These are phyloP conservation scores for Caenorhabditis uteleia DNA, from an alignment of 2,888 invertebrate genomes.

Conservation along the genomic window DNA sequence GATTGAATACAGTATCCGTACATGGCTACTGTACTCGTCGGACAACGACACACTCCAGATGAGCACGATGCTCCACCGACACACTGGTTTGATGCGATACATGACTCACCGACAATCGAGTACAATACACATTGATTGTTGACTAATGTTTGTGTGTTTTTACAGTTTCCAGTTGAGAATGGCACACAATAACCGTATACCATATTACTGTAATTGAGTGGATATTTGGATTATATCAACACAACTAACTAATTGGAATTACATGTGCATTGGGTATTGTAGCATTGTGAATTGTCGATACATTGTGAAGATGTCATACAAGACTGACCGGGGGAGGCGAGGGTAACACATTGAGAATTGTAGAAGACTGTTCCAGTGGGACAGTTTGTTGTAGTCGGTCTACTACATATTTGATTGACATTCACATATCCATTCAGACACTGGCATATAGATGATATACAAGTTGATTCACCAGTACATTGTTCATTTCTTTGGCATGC, in stretches of 20 bases:
- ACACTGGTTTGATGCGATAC: constrained; percentile 38
- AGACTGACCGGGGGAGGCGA: constrained; percentile 35
- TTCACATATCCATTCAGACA: constrained; percentile 27
- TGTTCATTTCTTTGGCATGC: constrained; percentile 49
- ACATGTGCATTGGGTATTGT: constrained; percentile 30
- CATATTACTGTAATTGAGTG: constrained; percentile 23
- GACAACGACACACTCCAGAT: constrained; percentile 27
- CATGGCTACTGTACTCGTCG: constrained; percentile 26
- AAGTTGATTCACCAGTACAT: constrained; percentile 42
- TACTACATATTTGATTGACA: constrained; percentile 27
- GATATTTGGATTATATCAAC: background rate
- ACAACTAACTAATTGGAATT: constrained; percentile 32
- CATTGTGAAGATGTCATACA: constrained; percentile 38
- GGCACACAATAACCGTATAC: constrained; percentile 47
- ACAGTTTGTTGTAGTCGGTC: constrained; percentile 29
- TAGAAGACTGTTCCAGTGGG: constrained; percentile 26
- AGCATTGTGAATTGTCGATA: constrained; percentile 38
- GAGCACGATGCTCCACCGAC: constrained; percentile 41
- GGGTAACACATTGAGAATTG: constrained; percentile 39
- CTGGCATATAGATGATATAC: constrained; percentile 18
- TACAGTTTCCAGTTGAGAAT: constrained; percentile 8
- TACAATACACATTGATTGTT: constrained; percentile 40
- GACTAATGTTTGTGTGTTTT: constrained; percentile 26
- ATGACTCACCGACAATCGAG: constrained; percentile 38
- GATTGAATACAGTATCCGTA: constrained; percentile 44